Conservation (phyloP, 2,113 vertebrate genomes). For the Cyanoderma ruficeps region DNA sequence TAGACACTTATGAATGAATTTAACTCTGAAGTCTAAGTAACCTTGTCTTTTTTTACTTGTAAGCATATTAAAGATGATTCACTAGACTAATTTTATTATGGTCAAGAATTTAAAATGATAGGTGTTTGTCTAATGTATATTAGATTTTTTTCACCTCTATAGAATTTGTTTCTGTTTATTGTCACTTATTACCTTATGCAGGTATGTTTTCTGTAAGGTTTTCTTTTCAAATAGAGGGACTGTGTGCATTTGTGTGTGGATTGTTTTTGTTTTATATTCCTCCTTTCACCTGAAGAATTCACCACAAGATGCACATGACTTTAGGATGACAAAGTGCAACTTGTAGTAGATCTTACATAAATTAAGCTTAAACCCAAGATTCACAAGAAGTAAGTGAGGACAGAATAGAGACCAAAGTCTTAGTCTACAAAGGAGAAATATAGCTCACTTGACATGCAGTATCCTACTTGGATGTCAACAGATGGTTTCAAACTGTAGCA, state of each 20-base stretch:
- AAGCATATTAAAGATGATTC: background rate
- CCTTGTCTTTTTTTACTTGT: background rate
- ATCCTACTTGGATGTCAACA: slow-evolving; percentile 30
- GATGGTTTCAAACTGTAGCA: slow-evolving; percentile 43
- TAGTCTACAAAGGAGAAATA: background rate
- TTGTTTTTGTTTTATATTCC: background rate
- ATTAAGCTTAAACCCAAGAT: background rate
- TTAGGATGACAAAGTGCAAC: background rate
- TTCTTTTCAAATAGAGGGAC: background rate
- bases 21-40: background rate
- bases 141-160: accelerated
- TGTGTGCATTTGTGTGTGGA: background rate
- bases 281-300: background rate
- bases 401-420: background rate
- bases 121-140: accelerated
- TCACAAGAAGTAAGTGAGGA: background rate
- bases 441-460: slow-evolving; percentile 28
- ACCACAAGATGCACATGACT: background rate
- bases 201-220: background rate
- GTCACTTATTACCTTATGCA: background rate
- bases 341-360: background rate
- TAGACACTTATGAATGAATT: background rate
- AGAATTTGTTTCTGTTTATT: background rate
- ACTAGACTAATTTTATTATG: background rate
- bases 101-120: background rate